Evolutionary conservation across 2,113 vertebrate genomes (phyloP).

Genomic region (Salvator merianae): DNA sequence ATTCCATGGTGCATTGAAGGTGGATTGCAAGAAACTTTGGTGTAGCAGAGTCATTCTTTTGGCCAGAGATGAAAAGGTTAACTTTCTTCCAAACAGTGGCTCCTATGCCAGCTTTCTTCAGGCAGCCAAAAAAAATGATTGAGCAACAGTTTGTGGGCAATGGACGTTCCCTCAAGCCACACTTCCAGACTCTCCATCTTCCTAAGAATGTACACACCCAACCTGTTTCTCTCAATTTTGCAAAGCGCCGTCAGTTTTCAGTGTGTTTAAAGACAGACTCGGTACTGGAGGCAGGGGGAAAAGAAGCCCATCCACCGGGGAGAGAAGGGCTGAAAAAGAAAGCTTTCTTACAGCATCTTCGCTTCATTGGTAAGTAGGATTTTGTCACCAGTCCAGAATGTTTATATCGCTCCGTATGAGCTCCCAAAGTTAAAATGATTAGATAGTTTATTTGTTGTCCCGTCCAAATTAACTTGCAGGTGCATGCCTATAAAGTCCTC

Average conservation of each 20-base stretch:
- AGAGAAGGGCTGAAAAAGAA: neutral
- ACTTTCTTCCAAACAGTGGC: neutral
- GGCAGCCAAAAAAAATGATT: neutral
- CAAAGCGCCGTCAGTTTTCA: too few species aligned
- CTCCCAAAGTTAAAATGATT: too few species aligned
- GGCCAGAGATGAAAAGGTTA: slow-evolving; percentile 1
- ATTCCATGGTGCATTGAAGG: neutral
- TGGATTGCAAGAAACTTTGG: neutral
- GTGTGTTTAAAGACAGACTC: neutral
- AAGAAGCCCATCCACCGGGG: neutral
- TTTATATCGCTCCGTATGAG: neutral
- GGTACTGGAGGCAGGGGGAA: neutral
- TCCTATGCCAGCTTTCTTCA: neutral
- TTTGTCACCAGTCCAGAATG: neutral
- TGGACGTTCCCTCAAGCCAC: neutral
- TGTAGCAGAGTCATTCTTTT: neutral
- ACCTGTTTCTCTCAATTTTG: neutral
- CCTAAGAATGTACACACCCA: slow-evolving; percentile 1
- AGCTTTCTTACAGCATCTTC: neutral
- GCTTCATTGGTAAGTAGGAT: neutral
- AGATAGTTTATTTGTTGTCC: too few species aligned
- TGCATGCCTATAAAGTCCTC: too few species aligned
- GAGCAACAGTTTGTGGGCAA: slow-evolving; percentile 19
- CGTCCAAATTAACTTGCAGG: too few species aligned
- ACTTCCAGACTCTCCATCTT: neutral